Evolutionary conservation across 2,888 invertebrate species (phyloP), one percentile per base, ranked within the genome.

Genomic region (Miltochrista miniata): DNA sequence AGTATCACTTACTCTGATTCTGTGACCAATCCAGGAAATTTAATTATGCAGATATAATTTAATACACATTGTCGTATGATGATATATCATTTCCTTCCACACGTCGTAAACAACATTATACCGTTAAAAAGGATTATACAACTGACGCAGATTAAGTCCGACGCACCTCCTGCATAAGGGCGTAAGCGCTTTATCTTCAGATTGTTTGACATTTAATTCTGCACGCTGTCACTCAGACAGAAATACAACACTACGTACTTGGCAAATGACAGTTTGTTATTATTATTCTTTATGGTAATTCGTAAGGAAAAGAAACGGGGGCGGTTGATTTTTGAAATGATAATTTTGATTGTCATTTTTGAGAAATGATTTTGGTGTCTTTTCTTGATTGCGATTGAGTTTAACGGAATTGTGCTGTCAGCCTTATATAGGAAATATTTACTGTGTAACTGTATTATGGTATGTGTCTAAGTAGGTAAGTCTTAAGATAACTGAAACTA

Each of bases 41-140:
- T 24, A 24, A 24, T 24, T 44, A 13, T 24, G 1, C 14, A 12
- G 7, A 4, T 29, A 14, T n/a, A 34, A 42, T 42, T 37, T 37
- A 42, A 24, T 2, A 18, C 38, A 38, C 35, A 11, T 45, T 56
- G 56, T 61, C 61, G 56, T 37, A 34, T 43, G 35, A 46, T 54
- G 41, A 63, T 44, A 14, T 35, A 49, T 48, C 41, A 57, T 45
- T 59, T 51, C 60, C 43, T 48, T 53, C 11, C 14, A 43, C 35
- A 44, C 13, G 52, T 48, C 50, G 43, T 66, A 65, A 68, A 65
- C 57, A 66, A 54, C 49, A 59, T 61, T 53, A 61, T 57, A 68
- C 68, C 66, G 68, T 63, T 68, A 68, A 66, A 68, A 61, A 59
- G 67, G 69, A 68, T 68, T 68, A 64, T 56, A 66, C 56, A 59